phyloP scores from a whole-genome alignment of 64 coral and sea anemone species.

The Acropora tenuis region DNA sequence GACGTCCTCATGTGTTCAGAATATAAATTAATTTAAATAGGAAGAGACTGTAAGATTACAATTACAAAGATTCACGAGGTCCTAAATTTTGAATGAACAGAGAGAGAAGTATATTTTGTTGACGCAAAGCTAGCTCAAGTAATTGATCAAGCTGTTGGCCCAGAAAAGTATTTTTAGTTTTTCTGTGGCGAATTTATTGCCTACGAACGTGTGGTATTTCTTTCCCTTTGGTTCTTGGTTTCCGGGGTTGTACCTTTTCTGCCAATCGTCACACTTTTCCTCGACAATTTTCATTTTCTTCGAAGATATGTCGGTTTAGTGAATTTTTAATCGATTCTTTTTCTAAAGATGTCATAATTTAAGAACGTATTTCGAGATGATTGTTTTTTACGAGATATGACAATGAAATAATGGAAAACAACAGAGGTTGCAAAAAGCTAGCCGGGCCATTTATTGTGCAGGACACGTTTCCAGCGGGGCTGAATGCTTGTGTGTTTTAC shows the following conservation, averaged over 20 bases:
- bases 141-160: neutral
- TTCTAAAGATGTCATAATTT: slow-evolving; percentile 29
- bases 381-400: neutral
- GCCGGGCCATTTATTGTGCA: neutral
- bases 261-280: neutral
- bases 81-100: slow-evolving; percentile 67
- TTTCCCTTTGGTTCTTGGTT: neutral
- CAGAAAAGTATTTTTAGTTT: neutral
- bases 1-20: slow-evolving; percentile 28
- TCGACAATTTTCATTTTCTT: neutral
- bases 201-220: neutral
- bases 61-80: slow-evolving; percentile 51
- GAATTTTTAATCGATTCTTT: slow-evolving; percentile 40
- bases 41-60: neutral
- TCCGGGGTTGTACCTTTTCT: neutral
- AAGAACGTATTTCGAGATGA: neutral
- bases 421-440: neutral
- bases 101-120: slow-evolving; percentile 34
- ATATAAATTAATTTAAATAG: neutral
- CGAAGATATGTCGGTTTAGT: slow-evolving; percentile 1
- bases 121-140: neutral
- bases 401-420: neutral
- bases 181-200: neutral
- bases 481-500: slow-evolving; percentile 24
- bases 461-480: neutral